These are phyloP conservation scores for Cebus imitator DNA, from an alignment of 2,113 vertebrate species.

Conservation along the genomic window DNA sequence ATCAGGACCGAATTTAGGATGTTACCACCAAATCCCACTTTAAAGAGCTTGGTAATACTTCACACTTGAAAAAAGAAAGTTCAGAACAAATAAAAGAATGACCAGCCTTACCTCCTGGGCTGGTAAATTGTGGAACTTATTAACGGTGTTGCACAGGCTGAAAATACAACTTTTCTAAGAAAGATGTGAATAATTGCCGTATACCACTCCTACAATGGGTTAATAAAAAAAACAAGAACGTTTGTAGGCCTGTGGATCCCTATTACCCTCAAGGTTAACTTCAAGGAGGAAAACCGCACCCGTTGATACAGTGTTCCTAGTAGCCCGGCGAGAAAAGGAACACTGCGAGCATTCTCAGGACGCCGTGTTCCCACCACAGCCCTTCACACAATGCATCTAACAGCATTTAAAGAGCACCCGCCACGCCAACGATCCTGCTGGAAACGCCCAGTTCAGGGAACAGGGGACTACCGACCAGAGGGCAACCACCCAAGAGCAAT, in stretches of 20 bases:
- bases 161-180: constrained; percentile 27
- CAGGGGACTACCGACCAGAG: not conserved
- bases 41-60: not conserved
- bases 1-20: not conserved
- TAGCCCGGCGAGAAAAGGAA: not conserved
- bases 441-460: not conserved
- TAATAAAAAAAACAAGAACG: not conserved
- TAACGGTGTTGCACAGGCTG: not conserved
- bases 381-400: not conserved
- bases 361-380: not conserved
- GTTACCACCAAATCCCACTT: not conserved
- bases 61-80: not conserved
- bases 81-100: not conserved
- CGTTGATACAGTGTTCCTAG: not conserved
- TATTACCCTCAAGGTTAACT: constrained; percentile 54
- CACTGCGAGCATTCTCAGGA: not conserved
- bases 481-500: not conserved
- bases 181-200: not conserved
- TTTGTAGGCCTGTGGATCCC: not conserved
- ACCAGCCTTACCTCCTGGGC: not conserved
- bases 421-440: not conserved
- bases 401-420: not conserved
- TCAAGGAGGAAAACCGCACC: constrained; percentile 38
- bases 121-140: not conserved
- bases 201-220: not conserved